Evolutionary conservation across 2,888 invertebrate species (phyloP), one percentile per base, ranked within the genome.

Genomic region (Exephanes ischioxanthus): DNA sequence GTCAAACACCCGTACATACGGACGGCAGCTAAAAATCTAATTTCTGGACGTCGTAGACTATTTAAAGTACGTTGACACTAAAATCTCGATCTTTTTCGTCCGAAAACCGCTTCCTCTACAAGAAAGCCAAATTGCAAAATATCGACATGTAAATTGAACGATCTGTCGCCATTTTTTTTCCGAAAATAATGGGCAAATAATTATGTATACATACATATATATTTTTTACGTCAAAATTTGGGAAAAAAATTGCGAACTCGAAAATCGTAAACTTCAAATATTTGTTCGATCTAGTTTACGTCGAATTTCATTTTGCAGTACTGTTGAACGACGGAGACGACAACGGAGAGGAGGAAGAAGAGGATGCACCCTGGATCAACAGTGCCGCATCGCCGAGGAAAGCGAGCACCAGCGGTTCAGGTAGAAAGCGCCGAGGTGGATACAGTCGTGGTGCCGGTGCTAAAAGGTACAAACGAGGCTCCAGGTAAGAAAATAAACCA

Each of bases 331-430:
- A 22, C 41, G 84, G 81, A 16, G 76, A 53, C 0, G 94, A 94
- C 94, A 94, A 95, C 84, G 93, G 94, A 87, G 94, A 94, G 61
- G 48, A 93, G 61, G 94, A 93, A 55, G 82, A 91, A 11, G 72
- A 86, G 0, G 72, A 82, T 48, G 73, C 75, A 3, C 85, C 72
- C 11, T 92, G 90, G 89, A 61, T 88, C 67, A 83, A 78, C 14
- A 68, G 77, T 0, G 85, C 87, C 48, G 73, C 51, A 26, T 89
- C 87, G 85, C 80, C 73, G 14, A 14, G 63, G 67, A 71, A 45
- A 51, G 45, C 86, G 33, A 48, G 26, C 9, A 66, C 66, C 19
- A 79, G 81, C 26, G 80, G 79, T 33, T 82, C 87, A 48, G 87
- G 91, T 37, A 89, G 84, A 66, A 94, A 94, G 86, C 91, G 94